Base-by-base conservation (phyloP, 2,888 invertebrate species). In the Amblyjoppa fuscipennis region DNA sequence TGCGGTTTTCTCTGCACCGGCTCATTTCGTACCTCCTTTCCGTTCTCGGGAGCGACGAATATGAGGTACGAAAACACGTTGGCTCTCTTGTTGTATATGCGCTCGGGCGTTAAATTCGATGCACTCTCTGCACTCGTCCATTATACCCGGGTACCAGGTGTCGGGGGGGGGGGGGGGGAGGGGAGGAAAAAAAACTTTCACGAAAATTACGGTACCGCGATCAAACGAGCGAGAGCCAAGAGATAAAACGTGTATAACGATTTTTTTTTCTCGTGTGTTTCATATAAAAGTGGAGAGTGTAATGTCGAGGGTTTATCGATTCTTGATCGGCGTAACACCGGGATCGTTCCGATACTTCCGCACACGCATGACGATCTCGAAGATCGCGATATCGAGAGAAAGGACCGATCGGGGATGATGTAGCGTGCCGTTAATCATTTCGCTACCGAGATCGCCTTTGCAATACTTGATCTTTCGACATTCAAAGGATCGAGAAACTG, bases 141-240 rank as follows among this genome's bases (percentile, higher is more conserved):
- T 84, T 81, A 75, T 76, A 70, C 38, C 69, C 45, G 45, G 71
- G 82, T 83, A 80, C 56, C 70, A 56, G 77, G 80, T 68, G 74
- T 77, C 74, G 28, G 61, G 28, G 25, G 45, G 20, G 51, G 71
- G 34, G 4, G 34, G 75, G 74, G 66, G 64, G 71, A 81, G 34
- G 34, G 34, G 41, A 64, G 61, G 69, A 80, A 81, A 81, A 71
- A 71, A 71, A 85, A 87, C 87, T 87, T 87, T 87, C 87, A 85
- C 87, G 83, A 85, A 87, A 87, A 88, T 87, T 84, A 81, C 71
- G 85, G 87, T 71, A 70, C 86, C 25, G 76, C 53, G 70, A 68
- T 81, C 71, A 64, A 71, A 71, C 51, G 73, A 81, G 81, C 38
- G 53, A 77, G 74, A 71, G 74, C 75, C 64, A 75, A 61, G 79